These are phyloP conservation scores for Linurgus olivaceus DNA, from an alignment of 2,797 vertebrate species.

Conservation along the genomic window DNA sequence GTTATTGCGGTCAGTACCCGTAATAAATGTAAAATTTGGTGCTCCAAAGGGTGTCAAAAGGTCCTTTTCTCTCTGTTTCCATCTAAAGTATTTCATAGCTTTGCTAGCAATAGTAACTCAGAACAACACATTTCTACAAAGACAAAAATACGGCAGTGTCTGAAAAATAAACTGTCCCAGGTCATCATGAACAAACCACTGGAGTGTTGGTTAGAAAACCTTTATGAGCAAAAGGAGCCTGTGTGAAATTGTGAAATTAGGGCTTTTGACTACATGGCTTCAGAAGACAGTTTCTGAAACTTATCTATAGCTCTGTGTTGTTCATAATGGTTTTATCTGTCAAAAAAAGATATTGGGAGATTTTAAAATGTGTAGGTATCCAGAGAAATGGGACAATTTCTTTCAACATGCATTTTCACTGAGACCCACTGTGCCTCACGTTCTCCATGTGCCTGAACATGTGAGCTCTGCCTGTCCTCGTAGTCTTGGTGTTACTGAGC, in stretches of 20 bases:
- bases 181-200: not conserved
- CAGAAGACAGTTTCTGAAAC: not conserved
- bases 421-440: rapidly evolving
- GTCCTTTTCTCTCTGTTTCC: not conserved
- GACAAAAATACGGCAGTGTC: not conserved
- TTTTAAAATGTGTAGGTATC: not conserved
- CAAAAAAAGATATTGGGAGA: rapidly evolving
- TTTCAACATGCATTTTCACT: not conserved
- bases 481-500: not conserved
- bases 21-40: not conserved
- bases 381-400: not conserved
- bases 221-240: not conserved
- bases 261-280: not conserved
- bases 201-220: not conserved
- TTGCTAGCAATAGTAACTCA: not conserved
- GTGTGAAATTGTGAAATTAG: not conserved
- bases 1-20: rapidly evolving
- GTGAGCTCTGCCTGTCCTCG: not conserved
- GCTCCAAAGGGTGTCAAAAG: not conserved
- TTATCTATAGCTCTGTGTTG: rapidly evolving
- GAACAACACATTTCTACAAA: not conserved
- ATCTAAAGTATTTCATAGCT: not conserved
- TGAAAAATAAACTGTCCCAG: not conserved
- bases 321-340: not conserved
- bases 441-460: not conserved